These are phyloP conservation scores for Oryzias melastigma DNA, from an alignment of 2,113 vertebrate species.

Conservation along the genomic window DNA sequence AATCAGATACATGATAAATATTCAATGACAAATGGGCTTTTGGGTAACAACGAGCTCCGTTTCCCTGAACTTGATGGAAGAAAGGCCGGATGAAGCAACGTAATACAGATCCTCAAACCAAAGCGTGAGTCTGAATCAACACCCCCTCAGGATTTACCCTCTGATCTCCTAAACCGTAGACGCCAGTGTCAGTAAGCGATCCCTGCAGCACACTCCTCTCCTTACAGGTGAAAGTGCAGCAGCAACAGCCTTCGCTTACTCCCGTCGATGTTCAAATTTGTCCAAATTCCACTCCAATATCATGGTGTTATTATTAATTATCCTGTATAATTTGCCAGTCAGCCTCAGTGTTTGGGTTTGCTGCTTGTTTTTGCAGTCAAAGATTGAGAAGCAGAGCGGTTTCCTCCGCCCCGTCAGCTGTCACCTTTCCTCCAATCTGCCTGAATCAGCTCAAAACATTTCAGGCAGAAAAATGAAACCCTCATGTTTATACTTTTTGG, in stretches of 20 bases:
- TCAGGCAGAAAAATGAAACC: constrained; percentile 25
- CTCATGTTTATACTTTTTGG: not conserved
- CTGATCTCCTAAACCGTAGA: constrained; percentile 72
- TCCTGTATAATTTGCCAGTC: constrained; percentile 5
- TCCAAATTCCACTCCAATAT: not conserved
- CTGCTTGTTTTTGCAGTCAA: constrained; percentile 68
- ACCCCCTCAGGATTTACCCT: constrained; percentile 66
- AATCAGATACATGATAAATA: constrained; percentile 80
- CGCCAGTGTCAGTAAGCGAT: constrained; percentile 66
- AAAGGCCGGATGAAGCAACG: constrained; percentile 55
- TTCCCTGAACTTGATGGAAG: constrained; percentile 70
- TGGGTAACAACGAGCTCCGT: constrained; percentile 70
- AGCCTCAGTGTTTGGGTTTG: constrained; percentile 60
- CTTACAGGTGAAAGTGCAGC: constrained; percentile 61
- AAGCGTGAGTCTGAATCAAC: constrained; percentile 66
- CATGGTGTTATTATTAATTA: not conserved
- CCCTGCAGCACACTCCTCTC: constrained; percentile 56
- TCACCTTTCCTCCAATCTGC: constrained; percentile 75
- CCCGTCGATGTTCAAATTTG: constrained; percentile 9
- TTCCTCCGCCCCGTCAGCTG: constrained; percentile 81
- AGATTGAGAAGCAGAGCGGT: constrained; percentile 78
- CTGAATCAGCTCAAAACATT: constrained; percentile 58
- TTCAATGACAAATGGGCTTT: constrained; percentile 76
- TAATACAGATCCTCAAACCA: constrained; percentile 70
- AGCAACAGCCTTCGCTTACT: constrained; percentile 34